phyloP scores from a whole-genome alignment of 2,888 invertebrate genomes.

The Cerceris ruficornis region DNA sequence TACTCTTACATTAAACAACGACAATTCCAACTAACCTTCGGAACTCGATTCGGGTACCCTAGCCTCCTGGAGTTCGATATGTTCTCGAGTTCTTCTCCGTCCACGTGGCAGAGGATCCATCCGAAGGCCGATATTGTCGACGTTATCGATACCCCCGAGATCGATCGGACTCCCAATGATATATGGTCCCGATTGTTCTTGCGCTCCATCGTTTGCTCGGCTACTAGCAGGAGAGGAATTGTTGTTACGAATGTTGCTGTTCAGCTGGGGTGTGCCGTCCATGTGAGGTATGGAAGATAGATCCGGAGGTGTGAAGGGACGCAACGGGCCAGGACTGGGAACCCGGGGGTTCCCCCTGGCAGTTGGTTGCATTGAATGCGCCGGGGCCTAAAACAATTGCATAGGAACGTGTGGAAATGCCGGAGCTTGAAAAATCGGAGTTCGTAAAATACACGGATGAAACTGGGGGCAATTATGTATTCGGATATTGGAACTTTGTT shows the following conservation, averaged over 20 bases:
- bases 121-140: constrained; percentile 76
- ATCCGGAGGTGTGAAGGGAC: constrained; percentile 79
- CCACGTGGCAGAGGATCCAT: constrained; percentile 64
- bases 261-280: constrained; percentile 75
- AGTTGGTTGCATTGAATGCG: constrained; percentile 78
- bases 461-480: too few species aligned
- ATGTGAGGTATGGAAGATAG: constrained; percentile 80
- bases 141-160: constrained; percentile 78
- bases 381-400: constrained; percentile 74
- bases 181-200: constrained; percentile 69
- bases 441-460: too few species aligned
- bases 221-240: constrained; percentile 48
- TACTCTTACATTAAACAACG: too few species aligned
- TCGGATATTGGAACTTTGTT: not conserved
- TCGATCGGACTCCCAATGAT: constrained; percentile 80
- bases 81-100: constrained; percentile 71
- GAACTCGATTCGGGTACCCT: constrained; percentile 45
- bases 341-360: constrained; percentile 76
- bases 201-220: constrained; percentile 32
- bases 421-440: too few species aligned
- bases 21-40: constrained; percentile 58
- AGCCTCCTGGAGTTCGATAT: constrained; percentile 78
- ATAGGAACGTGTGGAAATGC: not conserved
- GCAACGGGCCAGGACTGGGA: constrained; percentile 68
- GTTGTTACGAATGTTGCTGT: constrained; percentile 62